Conservation (phyloP, 1,140 invertebrate genomes). For the Brevipalpus yothersi region DNA sequence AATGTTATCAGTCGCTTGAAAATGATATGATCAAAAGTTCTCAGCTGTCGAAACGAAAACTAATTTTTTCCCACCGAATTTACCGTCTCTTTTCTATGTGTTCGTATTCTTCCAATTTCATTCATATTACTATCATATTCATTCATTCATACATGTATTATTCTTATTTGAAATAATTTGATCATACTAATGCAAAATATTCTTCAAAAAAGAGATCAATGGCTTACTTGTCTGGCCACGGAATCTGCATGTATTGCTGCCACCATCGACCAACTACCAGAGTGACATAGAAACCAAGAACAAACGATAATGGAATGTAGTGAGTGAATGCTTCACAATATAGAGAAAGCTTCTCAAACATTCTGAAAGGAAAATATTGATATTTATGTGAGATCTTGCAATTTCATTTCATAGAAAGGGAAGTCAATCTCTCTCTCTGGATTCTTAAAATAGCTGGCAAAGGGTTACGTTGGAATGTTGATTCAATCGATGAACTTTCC, state of each 20-base stretch:
- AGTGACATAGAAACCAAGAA: slow-evolving; percentile 72
- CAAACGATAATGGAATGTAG: slow-evolving; percentile 56
- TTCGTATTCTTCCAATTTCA: background rate
- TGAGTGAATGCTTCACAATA: slow-evolving; percentile 52
- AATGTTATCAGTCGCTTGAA: no score
- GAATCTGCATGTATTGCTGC: slow-evolving; percentile 44
- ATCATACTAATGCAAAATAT: background rate
- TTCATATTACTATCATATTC: background rate
- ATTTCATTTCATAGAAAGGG: no score
- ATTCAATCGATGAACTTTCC: no score
- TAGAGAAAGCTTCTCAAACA: slow-evolving; percentile 45
- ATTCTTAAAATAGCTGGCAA: background rate
- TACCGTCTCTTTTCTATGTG: background rate
- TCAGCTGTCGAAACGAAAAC: no score
- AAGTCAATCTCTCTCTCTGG: background rate
- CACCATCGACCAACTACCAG: slow-evolving; percentile 81
- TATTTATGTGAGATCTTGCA: no score
- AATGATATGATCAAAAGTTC: no score
- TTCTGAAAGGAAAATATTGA: slow-evolving; percentile 18
- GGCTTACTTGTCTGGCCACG: slow-evolving; percentile 29
- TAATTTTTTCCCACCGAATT: background rate
- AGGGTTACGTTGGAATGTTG: no score
- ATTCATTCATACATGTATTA: no score
- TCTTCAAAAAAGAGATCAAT: background rate
- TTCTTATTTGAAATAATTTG: background rate